Evolutionary conservation across 30 jellyfish, hydroid and myxozoan genomes (phyloP).

Genomic region (Hydractinia symbiolongicarpus): DNA sequence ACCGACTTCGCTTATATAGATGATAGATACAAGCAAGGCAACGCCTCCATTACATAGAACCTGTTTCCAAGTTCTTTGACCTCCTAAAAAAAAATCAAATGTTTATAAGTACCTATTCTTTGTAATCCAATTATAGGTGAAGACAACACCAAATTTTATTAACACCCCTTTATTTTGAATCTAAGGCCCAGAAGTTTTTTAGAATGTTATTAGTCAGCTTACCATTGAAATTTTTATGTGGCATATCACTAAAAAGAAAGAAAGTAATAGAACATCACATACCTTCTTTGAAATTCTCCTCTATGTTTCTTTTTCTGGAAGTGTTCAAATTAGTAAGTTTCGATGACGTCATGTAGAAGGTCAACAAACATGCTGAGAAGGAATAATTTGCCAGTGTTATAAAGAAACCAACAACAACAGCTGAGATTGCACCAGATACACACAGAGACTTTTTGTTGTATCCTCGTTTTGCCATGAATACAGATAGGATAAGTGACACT

Average conservation of each 20-base stretch:
- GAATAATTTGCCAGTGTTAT: slow-evolving; percentile 58
- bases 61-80: slow-evolving; percentile 79
- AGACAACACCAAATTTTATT: background rate
- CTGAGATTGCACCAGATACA: slow-evolving; percentile 64
- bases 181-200: too few relatives aligned
- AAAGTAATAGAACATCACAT: too few relatives aligned
- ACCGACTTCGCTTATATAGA: slow-evolving; percentile 70
- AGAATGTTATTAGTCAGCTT: too few relatives aligned
- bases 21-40: slow-evolving; percentile 40
- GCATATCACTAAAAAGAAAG: too few relatives aligned
- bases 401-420: slow-evolving; percentile 63
- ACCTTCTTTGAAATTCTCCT: slow-evolving; percentile 72
- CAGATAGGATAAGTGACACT: slow-evolving; percentile 13
- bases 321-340: slow-evolving; percentile 57
- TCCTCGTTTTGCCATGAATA: slow-evolving; percentile 52
- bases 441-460: slow-evolving; percentile 60
- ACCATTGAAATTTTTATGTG: too few relatives aligned
- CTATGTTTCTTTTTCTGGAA: slow-evolving; percentile 47
- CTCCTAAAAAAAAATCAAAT: slow-evolving; percentile 43
- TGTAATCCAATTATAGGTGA: background rate
- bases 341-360: slow-evolving; percentile 68
- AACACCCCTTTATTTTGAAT: background rate
- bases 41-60: slow-evolving; percentile 78
- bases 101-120: background rate
- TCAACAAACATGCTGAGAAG: slow-evolving; percentile 49